These are phyloP conservation scores for Drosophila algonquin DNA, from an alignment of 2,888 invertebrate genomes.

Conservation along the genomic window DNA sequence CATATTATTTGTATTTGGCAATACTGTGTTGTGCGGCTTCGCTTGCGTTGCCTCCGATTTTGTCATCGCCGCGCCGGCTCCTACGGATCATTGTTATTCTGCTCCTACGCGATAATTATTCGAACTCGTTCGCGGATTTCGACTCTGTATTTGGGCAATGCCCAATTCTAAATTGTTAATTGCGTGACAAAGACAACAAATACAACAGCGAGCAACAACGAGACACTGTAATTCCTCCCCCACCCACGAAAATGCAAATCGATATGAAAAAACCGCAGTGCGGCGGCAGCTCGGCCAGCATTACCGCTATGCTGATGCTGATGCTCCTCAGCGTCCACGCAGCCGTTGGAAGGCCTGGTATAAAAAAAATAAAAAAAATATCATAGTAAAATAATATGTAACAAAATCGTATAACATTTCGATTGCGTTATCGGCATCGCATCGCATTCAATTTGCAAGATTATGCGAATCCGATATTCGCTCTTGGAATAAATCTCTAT, in stretches of 20 bases:
- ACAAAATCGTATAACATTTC: conserved; percentile 13
- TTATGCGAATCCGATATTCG: conserved; percentile 49
- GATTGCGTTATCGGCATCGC: conserved; percentile 48
- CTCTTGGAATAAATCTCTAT: conserved; percentile 47
- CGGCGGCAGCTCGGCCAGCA: conserved; percentile 45
- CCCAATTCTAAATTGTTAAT: conserved; percentile 68
- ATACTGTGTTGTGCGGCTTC: conserved; percentile 38
- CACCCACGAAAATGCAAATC: conserved; percentile 60
- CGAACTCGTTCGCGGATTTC: conserved; percentile 37
- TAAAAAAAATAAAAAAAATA: conserved; percentile 19
- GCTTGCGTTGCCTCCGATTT: conserved; percentile 47
- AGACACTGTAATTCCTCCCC: conserved; percentile 21
- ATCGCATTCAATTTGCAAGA: conserved; percentile 59
- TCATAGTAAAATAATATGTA: conserved; percentile 7
- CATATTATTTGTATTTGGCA: conserved; percentile 76
- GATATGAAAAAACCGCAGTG: conserved; percentile 33
- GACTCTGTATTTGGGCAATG: conserved; percentile 63
- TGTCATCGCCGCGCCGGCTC: conserved; percentile 46
- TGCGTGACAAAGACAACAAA: conserved; percentile 60
- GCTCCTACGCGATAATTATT: conserved; percentile 71
- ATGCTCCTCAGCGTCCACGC: conserved; percentile 55
- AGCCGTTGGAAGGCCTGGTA: conserved; percentile 71
- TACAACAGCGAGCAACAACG: conserved; percentile 16
- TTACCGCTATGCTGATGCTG: conserved; percentile 54
- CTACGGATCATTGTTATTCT: conserved; percentile 59